phyloP scores from a whole-genome alignment of 2,888 invertebrate genomes.

The Boloria euphrosyne region DNA sequence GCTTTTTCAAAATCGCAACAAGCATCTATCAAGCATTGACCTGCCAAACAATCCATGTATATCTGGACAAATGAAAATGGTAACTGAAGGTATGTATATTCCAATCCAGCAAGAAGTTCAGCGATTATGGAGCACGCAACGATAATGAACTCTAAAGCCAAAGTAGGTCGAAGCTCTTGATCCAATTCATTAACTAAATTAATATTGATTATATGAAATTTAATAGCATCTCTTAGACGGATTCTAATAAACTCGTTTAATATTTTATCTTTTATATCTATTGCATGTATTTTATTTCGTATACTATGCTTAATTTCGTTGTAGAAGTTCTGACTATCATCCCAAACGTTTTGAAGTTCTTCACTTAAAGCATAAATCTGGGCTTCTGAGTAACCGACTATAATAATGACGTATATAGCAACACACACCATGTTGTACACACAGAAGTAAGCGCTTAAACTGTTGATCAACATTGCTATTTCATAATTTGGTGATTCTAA shows the following conservation, averaged over 20 bases:
- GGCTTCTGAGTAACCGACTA: constrained; percentile 55
- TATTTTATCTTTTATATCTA: constrained; percentile 8
- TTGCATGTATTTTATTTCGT: constrained; percentile 4
- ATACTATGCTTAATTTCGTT: constrained; percentile 16
- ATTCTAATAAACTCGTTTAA: constrained; percentile 43
- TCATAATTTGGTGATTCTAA: constrained; percentile 59
- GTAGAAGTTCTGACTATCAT: constrained; percentile 38
- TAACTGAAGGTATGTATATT: constrained; percentile 54
- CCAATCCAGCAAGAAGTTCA: constrained; percentile 56
- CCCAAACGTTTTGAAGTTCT: constrained; percentile 52
- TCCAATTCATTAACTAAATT: constrained; percentile 46
- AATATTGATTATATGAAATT: constrained; percentile 48
- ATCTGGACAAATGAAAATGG: constrained; percentile 54
- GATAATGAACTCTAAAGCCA: constrained; percentile 51
- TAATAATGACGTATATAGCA: constrained; percentile 52
- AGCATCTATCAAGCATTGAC: constrained; percentile 58
- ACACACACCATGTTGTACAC: constrained; percentile 52
- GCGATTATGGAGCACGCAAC: constrained; percentile 51
- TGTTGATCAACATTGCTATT: constrained; percentile 46
- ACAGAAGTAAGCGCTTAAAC: constrained; percentile 43
- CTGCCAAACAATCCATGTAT: constrained; percentile 57
- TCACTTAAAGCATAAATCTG: constrained; percentile 56
- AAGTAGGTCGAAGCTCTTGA: constrained; percentile 47
- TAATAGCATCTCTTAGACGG: constrained; percentile 46
- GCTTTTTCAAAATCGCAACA: constrained; percentile 51